These are phyloP conservation scores for Agelastica alni DNA, from an alignment of 2,888 invertebrate species.

Conservation along the genomic window DNA sequence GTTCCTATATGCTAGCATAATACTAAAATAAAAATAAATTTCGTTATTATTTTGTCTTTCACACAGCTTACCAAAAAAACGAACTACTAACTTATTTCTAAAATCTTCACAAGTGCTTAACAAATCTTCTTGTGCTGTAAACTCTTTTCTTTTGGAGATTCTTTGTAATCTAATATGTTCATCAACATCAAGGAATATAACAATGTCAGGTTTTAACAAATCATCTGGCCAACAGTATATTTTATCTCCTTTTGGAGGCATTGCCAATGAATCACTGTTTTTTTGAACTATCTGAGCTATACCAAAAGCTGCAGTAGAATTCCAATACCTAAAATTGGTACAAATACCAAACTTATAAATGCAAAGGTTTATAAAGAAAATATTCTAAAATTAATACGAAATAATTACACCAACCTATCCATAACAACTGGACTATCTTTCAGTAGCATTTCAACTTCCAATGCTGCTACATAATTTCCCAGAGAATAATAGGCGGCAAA, in stretches of 20 bases:
- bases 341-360: background rate
- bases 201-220: slow-evolving; percentile 55
- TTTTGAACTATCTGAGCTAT: slow-evolving; percentile 51
- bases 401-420: slow-evolving; percentile 52
- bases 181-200: slow-evolving; percentile 53
- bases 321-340: slow-evolving; percentile 55
- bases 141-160: slow-evolving; percentile 43
- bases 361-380: background rate
- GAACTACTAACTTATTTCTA: slow-evolving; percentile 48
- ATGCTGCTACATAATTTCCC: slow-evolving; percentile 58
- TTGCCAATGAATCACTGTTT: slow-evolving; percentile 32
- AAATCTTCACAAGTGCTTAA: slow-evolving; percentile 44
- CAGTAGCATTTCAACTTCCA: slow-evolving; percentile 49
- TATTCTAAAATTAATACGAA: background rate
- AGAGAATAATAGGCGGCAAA: slow-evolving; percentile 56
- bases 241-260: slow-evolving; percentile 46
- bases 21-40: slow-evolving; percentile 14
- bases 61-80: background rate
- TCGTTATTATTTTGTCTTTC: no score
- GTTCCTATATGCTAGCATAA: slow-evolving; percentile 17
- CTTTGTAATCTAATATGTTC: slow-evolving; percentile 54
- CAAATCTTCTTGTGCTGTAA: slow-evolving; percentile 51
- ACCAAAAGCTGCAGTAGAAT: slow-evolving; percentile 57
- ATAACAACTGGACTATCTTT: slow-evolving; percentile 53
- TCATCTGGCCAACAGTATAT: slow-evolving; percentile 57